These are phyloP conservation scores for Leiothrix lutea DNA, from an alignment of 2,113 vertebrate species.

Conservation along the genomic window DNA sequence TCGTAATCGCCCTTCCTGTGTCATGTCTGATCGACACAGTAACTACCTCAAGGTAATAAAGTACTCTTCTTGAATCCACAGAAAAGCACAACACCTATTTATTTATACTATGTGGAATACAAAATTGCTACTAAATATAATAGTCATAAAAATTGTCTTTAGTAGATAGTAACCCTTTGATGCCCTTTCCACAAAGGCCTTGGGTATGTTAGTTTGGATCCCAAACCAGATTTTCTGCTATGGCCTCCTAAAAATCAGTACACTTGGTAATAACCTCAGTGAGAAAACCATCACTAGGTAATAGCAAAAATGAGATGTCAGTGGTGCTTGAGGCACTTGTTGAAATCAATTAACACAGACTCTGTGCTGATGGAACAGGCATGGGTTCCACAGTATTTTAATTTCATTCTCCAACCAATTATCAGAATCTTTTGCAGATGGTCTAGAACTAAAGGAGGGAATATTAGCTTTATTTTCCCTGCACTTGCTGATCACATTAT, in stretches of 20 bases:
- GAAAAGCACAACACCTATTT: background rate
- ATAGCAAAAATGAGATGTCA: background rate
- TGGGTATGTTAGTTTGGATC: background rate
- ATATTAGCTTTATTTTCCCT: background rate
- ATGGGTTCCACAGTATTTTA: background rate
- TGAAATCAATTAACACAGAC: background rate
- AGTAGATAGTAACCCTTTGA: background rate
- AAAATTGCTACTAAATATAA: background rate
- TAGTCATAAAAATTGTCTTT: background rate
- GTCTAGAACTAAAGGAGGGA: background rate
- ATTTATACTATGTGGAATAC: background rate
- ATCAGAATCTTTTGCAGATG: background rate
- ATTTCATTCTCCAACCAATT: background rate
- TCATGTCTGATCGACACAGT: background rate
- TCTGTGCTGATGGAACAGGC: background rate
- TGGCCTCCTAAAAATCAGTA: background rate
- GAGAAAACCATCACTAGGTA: conserved; percentile 21
- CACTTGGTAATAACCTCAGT: background rate
- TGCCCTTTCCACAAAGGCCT: background rate
- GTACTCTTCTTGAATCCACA: background rate
- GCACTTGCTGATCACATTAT: background rate
- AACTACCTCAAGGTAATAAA: background rate
- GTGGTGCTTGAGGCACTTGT: conserved; percentile 3
- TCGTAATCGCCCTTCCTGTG: background rate
- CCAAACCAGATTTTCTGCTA: background rate